Conservation (phyloP, 2,797 vertebrate species). For the Melanotaenia trifasciata region DNA sequence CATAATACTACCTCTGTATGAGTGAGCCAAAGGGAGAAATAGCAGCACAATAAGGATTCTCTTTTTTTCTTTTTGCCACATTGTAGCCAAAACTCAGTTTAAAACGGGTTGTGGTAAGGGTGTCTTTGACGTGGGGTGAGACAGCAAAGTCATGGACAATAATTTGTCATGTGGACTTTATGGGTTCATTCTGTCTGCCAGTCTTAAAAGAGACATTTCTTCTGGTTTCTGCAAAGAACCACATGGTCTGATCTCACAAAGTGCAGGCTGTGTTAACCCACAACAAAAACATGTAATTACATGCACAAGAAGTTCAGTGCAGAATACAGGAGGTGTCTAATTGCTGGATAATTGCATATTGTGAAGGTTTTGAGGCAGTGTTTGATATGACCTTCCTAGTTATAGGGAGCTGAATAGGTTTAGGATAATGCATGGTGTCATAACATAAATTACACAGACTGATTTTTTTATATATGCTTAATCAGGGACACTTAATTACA, state of each 20-base stretch:
- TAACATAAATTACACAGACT: constrained; percentile 59
- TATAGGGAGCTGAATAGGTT: constrained; percentile 46
- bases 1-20: neutral
- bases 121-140: constrained; percentile 41
- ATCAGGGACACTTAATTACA: constrained; percentile 52
- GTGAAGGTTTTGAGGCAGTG: constrained; percentile 51
- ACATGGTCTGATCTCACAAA: constrained; percentile 43
- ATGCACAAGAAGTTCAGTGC: constrained; percentile 40
- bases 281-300: constrained; percentile 70
- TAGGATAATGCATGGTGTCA: constrained; percentile 60
- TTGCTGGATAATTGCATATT: constrained; percentile 67
- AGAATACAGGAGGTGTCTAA: constrained; percentile 71
- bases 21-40: constrained; percentile 51
- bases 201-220: constrained; percentile 44
- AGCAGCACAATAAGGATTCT: neutral
- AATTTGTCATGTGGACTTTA: constrained; percentile 62
- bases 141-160: constrained; percentile 70
- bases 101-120: constrained; percentile 37
- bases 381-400: constrained; percentile 59
- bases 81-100: neutral
- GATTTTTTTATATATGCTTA: constrained; percentile 56
- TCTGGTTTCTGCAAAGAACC: constrained; percentile 40
- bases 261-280: constrained; percentile 54
- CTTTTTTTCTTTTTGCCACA: constrained; percentile 3
- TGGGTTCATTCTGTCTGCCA: constrained; percentile 35